Percentiles rank a stretch among this genome's conserved stretches.
These are phyloP conservation scores for Protula sp. DNA, from an alignment of 2,888 invertebrate species.

Conservation along the genomic window DNA sequence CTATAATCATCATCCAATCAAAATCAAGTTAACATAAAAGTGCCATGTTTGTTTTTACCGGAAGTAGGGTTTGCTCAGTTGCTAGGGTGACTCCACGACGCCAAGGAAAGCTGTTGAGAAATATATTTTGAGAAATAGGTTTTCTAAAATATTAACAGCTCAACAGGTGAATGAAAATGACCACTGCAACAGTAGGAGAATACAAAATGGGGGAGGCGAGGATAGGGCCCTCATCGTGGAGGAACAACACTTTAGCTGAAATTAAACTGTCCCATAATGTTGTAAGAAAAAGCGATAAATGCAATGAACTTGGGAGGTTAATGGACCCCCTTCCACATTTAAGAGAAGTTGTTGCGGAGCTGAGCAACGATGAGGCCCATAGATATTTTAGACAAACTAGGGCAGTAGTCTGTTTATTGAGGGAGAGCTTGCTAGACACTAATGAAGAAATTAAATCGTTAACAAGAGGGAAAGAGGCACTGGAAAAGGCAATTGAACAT, in stretches of 20 bases:
- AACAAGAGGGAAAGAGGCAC: constrained; percentile 44
- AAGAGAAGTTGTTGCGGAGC: constrained; percentile 44
- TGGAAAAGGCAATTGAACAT: constrained; percentile 49
- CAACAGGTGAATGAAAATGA: too few relatives aligned
- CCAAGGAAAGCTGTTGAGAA: too few relatives aligned
- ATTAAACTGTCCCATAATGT: constrained; percentile 48
- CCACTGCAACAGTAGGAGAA: too few relatives aligned
- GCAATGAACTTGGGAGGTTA: constrained; percentile 41
- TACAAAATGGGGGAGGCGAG: constrained; percentile 12
- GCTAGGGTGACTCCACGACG: too few relatives aligned
- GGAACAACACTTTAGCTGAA: constrained; percentile 44
- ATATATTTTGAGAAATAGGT: too few relatives aligned
- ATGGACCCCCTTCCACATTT: constrained; percentile 50
- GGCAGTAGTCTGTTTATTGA: constrained; percentile 44
- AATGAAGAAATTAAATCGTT: constrained; percentile 52
- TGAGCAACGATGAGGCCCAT: constrained; percentile 51
- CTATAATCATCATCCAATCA: too few relatives aligned
- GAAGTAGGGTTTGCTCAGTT: too few relatives aligned
- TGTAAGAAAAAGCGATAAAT: constrained; percentile 43
- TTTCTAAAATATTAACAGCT: too few relatives aligned
- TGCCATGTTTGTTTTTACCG: too few relatives aligned
- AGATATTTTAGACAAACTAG: constrained; percentile 47
- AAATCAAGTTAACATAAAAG: too few relatives aligned
- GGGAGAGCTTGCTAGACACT: constrained; percentile 48
- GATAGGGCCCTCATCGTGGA: constrained; percentile 47